phyloP scores from a whole-genome alignment of 2,113 vertebrate species.

The Acrocephalus kingi region DNA sequence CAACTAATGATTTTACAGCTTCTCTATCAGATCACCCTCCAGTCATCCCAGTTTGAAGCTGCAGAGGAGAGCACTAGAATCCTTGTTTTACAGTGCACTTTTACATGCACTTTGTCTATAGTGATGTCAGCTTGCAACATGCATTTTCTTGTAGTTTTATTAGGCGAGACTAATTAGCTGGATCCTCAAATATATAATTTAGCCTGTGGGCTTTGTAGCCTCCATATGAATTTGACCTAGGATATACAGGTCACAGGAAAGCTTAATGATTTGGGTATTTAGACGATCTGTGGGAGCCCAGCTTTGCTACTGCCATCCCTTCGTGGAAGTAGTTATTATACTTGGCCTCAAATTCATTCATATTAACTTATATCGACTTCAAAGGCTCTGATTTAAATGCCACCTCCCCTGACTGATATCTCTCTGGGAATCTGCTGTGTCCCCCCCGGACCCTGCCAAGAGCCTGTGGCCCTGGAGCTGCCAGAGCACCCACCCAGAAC shows the following conservation, averaged over 20 bases:
- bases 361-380: neutral
- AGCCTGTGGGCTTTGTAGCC: constrained; percentile 12
- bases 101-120: neutral
- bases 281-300: neutral
- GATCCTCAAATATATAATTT: constrained; percentile 30
- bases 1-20: constrained; percentile 45
- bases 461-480: neutral
- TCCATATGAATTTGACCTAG: constrained; percentile 25
- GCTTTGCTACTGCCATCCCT: neutral
- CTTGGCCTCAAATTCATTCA: neutral
- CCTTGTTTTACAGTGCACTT: neutral
- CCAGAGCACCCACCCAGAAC: neutral
- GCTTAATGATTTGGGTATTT: constrained; percentile 13
- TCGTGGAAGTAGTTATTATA: neutral
- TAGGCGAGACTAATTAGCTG: constrained; percentile 29
- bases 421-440: neutral
- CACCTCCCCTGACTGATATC: neutral
- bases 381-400: neutral
- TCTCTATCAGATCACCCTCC: constrained; percentile 14
- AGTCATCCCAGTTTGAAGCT: neutral
- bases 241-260: constrained; percentile 28
- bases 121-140: neutral
- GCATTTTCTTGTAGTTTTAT: constrained; percentile 42
- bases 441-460: neutral
- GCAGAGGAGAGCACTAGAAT: neutral